Base-by-base conservation (phyloP, 1,140 invertebrate genomes). In the Charaxes varanes region DNA sequence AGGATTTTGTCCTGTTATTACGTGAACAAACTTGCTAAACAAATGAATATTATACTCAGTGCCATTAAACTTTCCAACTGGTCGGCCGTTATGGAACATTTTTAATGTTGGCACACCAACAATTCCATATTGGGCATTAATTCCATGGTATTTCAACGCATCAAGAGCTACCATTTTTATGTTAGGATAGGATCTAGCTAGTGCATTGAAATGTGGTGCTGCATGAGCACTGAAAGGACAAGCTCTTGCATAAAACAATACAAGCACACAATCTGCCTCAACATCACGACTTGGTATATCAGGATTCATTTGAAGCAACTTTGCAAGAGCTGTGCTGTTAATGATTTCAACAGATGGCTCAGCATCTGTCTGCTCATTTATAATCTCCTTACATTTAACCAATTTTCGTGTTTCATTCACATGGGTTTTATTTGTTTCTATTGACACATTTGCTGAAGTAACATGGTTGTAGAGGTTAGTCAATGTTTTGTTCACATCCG, bases 91-190 rank as follows among this genome's bases (percentile, higher is more conserved):
- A 67, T 98, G 96, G 60, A 98, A 95, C 35, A 99, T 86, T 79
- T 98, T 89, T 6, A 98, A 72, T 18, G 95, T 97, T 21, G 96
- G 96, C 13, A 98, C 92, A 10, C 94, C 94, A n/a, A 97, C 91
- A 48, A 97, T 94, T 10, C 96, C 96, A 86, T 95, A 97, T 62
- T 95, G 92, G 0, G 95, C 93, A 81, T 97, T 97, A 17, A 96
- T 92, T 27, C 92, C 90, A 53, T 92, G 91, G 66, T 95, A 91
- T 63, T 91, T 90, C 44, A 94, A 89, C 0, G 95, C 94, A 87
- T 98, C 95, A 8, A 98, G 89, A 6, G 95, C 97, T 15, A 95
- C 90, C 66, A 97, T 90, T 79, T 93, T 93, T 3, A 98, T 86
- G 61, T 92, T 88, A 5, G 95, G 94, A 85, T 94, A 97, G 2